Percentiles rank a stretch among this genome's conserved stretches.
Evolutionary conservation across 2,113 vertebrate genomes (phyloP).

Genomic region (Cephalopholis sonnerati): DNA sequence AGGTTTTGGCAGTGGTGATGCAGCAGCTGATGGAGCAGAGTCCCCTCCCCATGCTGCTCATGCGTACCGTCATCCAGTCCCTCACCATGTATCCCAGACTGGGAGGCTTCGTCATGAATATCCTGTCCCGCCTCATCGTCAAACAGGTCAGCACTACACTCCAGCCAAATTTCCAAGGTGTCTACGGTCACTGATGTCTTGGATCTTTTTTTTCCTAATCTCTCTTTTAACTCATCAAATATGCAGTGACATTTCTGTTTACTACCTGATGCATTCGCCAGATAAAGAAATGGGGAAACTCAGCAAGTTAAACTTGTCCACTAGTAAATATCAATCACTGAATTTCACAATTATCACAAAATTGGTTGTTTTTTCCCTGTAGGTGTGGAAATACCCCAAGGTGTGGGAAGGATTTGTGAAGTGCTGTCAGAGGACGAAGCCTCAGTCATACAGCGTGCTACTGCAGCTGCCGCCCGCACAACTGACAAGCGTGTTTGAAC

Average conservation of each 20-base stretch:
- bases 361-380: background rate
- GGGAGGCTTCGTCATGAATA: constrained; percentile 96
- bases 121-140: constrained; percentile 93
- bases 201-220: background rate
- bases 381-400: constrained; percentile 98
- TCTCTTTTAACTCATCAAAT: background rate
- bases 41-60: constrained; percentile 94
- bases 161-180: background rate
- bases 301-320: background rate
- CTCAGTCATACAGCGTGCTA: constrained; percentile 94
- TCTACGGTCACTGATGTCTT: background rate
- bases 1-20: constrained; percentile 96
- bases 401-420: constrained; percentile 98
- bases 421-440: constrained; percentile 95
- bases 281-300: too few species aligned
- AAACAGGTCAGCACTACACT: constrained; percentile 88
- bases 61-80: constrained; percentile 97
- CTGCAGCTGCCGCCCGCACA: constrained; percentile 92
- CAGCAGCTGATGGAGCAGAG: constrained; percentile 98
- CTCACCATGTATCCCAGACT: constrained; percentile 96
- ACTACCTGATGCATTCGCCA: too few species aligned
- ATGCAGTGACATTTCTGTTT: too few species aligned
- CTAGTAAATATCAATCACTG: background rate
- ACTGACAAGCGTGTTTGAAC: constrained; percentile 90
- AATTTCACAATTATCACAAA: background rate